These are phyloP conservation scores for Drosophila fuyamai DNA, from an alignment of 1,140 invertebrate species.

Conservation along the genomic window DNA sequence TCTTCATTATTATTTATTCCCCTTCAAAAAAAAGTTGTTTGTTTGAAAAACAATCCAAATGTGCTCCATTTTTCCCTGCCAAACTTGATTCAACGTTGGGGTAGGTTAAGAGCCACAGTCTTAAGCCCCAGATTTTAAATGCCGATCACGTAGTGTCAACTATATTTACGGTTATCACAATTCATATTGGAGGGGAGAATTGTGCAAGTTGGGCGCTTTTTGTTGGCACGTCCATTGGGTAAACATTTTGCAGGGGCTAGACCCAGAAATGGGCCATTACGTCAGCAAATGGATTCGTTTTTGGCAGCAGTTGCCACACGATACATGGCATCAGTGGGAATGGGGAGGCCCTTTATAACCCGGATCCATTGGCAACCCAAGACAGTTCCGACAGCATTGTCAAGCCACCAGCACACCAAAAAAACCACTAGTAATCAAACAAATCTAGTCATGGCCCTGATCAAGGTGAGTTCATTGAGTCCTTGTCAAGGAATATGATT, in stretches of 20 bases:
- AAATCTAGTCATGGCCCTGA: conserved; percentile 66
- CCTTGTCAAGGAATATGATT: not conserved
- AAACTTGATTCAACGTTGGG: conserved; percentile 24
- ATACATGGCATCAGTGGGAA: not conserved
- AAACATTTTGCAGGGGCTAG: conserved; percentile 40
- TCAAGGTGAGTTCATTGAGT: conserved; percentile 60
- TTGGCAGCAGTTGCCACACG: conserved; percentile 65
- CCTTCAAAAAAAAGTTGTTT: not conserved
- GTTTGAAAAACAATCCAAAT: not conserved
- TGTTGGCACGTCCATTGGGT: conserved; percentile 62
- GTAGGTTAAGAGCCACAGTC: conserved; percentile 33
- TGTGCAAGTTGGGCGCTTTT: conserved; percentile 42
- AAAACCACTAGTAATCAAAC: conserved; percentile 13
- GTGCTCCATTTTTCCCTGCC: not conserved
- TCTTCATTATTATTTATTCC: too few species aligned
- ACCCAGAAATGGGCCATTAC: conserved; percentile 35
- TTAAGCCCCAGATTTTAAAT: conserved; percentile 15
- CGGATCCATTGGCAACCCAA: not conserved
- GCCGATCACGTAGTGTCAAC: conserved; percentile 48
- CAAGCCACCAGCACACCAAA: conserved; percentile 29
- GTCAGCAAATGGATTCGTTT: conserved; percentile 41
- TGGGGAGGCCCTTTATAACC: conserved; percentile 60
- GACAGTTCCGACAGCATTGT: conserved; percentile 56
- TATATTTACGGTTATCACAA: conserved; percentile 54
- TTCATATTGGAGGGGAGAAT: conserved; percentile 45